phyloP scores from a whole-genome alignment of 2,113 vertebrate genomes.

The Aptenodytes patagonicus region DNA sequence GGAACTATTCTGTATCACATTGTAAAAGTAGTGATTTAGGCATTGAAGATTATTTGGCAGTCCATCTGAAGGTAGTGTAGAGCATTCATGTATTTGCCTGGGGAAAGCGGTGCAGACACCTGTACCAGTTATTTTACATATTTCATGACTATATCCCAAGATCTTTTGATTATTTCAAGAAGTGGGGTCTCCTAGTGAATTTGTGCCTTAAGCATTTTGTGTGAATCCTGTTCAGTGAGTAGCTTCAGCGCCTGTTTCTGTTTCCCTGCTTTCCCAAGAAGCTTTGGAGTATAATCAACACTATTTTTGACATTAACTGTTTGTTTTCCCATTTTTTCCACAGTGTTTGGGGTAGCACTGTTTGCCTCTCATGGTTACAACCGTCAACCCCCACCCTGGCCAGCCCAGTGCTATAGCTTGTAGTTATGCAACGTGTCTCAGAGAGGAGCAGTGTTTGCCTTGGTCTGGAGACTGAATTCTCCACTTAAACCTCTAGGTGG shows the following conservation, averaged over 20 bases:
- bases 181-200: not conserved
- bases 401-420: not conserved
- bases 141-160: not conserved
- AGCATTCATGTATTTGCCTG: not conserved
- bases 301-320: not conserved
- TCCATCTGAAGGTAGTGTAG: not conserved
- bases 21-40: not conserved
- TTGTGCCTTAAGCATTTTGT: not conserved
- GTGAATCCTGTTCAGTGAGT: not conserved
- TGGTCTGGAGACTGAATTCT: conserved; percentile 2
- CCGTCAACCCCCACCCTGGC: rapidly evolving
- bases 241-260: not conserved
- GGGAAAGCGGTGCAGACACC: not conserved
- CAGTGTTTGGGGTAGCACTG: not conserved
- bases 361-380: not conserved
- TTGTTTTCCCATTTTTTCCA: not conserved
- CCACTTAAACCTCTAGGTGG: not conserved
- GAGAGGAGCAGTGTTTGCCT: not conserved
- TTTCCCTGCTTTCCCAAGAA: not conserved
- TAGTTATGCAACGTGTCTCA: not conserved
- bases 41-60: not conserved
- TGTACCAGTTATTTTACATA: not conserved
- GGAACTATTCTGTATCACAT: rapidly evolving
- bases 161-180: not conserved
- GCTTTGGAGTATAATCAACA: not conserved